Percentiles rank a stretch among this genome's conserved stretches.
These are phyloP conservation scores for Stictonetta naevosa DNA, from an alignment of 2,113 vertebrate species.

Conservation along the genomic window DNA sequence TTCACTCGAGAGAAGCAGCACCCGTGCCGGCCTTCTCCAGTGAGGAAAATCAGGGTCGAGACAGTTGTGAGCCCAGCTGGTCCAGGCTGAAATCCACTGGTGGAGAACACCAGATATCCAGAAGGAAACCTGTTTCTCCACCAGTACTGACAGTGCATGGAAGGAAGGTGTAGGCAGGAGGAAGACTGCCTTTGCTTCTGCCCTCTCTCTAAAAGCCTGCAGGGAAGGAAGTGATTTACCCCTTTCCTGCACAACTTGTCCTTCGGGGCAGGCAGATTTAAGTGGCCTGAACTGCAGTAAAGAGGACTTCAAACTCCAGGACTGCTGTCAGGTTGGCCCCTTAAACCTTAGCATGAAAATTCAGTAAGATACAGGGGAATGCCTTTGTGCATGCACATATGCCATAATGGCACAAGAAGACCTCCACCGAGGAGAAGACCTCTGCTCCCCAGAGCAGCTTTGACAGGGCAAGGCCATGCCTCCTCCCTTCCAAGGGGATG, in stretches of 20 bases:
- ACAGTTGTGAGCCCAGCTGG: fast-evolving
- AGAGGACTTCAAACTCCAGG: not conserved
- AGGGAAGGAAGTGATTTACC: not conserved
- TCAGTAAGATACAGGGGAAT: not conserved
- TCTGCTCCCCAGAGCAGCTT: not conserved
- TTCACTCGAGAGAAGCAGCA: not conserved
- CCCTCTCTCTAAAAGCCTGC: not conserved
- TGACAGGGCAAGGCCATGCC: not conserved
- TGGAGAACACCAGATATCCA: not conserved
- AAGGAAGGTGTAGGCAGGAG: not conserved
- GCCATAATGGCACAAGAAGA: not conserved
- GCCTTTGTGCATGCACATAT: not conserved
- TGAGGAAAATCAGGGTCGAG: not conserved
- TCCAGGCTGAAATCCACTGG: fast-evolving
- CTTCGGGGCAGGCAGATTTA: not conserved
- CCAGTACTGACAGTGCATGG: no score
- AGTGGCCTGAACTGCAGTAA: not conserved
- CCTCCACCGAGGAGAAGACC: not conserved
- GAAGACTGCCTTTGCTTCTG: not conserved
- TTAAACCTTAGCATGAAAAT: not conserved
- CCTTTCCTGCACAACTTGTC: not conserved
- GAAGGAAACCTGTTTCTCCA: not conserved
- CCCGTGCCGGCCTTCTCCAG: not conserved
- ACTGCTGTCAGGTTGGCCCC: not conserved
- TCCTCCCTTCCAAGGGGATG: not conserved